phyloP scores from a whole-genome alignment of 2,797 vertebrate genomes.

The Coendou prehensilis region DNA sequence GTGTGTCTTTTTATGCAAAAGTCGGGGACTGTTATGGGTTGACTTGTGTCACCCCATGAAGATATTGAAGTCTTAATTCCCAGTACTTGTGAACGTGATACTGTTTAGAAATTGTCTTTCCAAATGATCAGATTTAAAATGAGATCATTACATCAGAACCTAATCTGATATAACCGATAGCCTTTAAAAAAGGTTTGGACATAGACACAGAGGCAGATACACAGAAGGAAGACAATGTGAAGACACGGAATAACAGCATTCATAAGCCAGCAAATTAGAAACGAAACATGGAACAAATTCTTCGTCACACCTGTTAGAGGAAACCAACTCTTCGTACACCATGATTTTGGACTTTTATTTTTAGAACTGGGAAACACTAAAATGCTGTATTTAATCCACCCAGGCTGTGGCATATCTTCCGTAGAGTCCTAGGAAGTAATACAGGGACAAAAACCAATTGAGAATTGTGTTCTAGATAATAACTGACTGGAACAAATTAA shows the following conservation, averaged over 20 bases:
- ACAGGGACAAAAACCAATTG: slow-evolving; percentile 35
- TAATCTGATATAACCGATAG: neutral
- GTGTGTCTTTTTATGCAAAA: neutral
- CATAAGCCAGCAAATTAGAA: neutral
- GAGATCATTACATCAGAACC: neutral
- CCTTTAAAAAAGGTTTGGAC: neutral
- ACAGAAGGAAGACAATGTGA: neutral
- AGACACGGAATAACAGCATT: neutral
- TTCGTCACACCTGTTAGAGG: neutral
- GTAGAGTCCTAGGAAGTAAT: neutral
- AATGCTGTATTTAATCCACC: neutral
- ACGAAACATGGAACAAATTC: neutral
- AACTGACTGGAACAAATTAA: slow-evolving; percentile 3
- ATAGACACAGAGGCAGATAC: neutral
- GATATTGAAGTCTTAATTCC: neutral
- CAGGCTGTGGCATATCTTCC: neutral
- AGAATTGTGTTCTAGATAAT: slow-evolving; percentile 9
- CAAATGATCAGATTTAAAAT: neutral
- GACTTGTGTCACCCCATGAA: neutral
- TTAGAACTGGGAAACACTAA: neutral
- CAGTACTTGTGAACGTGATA: neutral
- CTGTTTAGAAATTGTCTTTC: neutral
- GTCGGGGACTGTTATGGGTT: neutral
- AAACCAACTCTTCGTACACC: neutral
- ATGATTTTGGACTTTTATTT: neutral